These are phyloP conservation scores for Deroptyus accipitrinus DNA, from an alignment of 2,113 vertebrate species.

Conservation along the genomic window DNA sequence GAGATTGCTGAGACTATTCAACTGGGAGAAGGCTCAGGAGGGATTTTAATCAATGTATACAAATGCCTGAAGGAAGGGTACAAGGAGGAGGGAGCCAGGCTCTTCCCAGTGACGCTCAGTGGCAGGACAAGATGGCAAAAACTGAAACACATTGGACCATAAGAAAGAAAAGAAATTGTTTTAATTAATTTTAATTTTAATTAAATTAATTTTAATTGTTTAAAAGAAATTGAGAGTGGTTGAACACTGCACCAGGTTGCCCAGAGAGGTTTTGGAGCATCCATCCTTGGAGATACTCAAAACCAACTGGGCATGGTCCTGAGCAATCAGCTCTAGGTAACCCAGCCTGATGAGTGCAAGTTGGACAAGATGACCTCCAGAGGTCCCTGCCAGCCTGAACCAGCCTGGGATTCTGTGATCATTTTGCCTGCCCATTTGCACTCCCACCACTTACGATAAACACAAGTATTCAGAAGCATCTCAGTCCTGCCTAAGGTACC, in stretches of 20 bases:
- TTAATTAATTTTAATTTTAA: background rate
- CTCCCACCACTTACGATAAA: rapidly evolving
- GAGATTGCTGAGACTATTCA: background rate
- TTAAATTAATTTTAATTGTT: too few relatives aligned
- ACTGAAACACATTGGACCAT: background rate
- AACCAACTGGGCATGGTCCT: background rate
- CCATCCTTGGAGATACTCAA: background rate
- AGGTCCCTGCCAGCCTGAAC: background rate
- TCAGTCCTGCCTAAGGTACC: background rate
- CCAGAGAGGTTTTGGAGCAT: background rate
- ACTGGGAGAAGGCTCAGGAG: background rate
- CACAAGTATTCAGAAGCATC: background rate
- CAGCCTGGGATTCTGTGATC: background rate
- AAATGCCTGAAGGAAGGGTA: background rate
- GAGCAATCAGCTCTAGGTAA: background rate
- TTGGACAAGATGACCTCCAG: background rate
- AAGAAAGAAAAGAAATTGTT: background rate
- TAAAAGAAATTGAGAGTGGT: background rate
- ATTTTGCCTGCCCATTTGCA: background rate
- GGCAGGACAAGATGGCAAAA: background rate
- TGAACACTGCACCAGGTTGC: background rate
- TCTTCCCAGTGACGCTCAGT: background rate
- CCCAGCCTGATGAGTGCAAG: background rate
- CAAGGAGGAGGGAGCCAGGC: background rate
- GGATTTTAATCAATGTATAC: background rate